Evolutionary conservation across 2,888 invertebrate species (phyloP).

Genomic region (Hypomecis punctinalis): DNA sequence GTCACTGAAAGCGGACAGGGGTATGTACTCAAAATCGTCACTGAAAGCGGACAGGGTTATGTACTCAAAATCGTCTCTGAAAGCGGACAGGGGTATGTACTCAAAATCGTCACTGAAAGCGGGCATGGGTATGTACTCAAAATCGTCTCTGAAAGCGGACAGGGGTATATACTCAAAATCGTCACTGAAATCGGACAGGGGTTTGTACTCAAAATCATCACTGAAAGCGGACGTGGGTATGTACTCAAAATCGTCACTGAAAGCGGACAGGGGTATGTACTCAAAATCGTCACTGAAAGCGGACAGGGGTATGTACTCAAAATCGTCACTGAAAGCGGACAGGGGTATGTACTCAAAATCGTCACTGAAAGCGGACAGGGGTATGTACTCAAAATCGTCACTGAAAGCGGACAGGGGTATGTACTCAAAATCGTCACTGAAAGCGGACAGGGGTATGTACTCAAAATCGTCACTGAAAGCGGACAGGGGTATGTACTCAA

Average conservation of each 20-base stretch:
- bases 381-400: slow-evolving; percentile 73
- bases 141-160: slow-evolving; percentile 69
- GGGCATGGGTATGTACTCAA: slow-evolving; percentile 88
- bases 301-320: slow-evolving; percentile 88
- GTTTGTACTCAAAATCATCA: slow-evolving; percentile 73
- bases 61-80: slow-evolving; percentile 91
- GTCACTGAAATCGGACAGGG: slow-evolving; percentile 84
- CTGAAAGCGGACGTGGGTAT: slow-evolving; percentile 87
- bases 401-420: slow-evolving; percentile 87
- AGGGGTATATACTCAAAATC: slow-evolving; percentile 85
- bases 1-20: slow-evolving; percentile 89
- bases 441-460: slow-evolving; percentile 88
- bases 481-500: slow-evolving; percentile 88
- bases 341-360: slow-evolving; percentile 85
- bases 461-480: slow-evolving; percentile 42
- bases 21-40: slow-evolving; percentile 91
- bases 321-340: slow-evolving; percentile 69
- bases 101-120: slow-evolving; percentile 90
- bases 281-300: slow-evolving; percentile 42
- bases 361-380: slow-evolving; percentile 84
- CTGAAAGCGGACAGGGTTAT: slow-evolving; percentile 90
- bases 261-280: slow-evolving; percentile 88
- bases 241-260: slow-evolving; percentile 39
- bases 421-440: slow-evolving; percentile 39
- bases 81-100: slow-evolving; percentile 88